Conservation (phyloP, 2,113 vertebrate genomes). For the Myanophis thanlyinensis region DNA sequence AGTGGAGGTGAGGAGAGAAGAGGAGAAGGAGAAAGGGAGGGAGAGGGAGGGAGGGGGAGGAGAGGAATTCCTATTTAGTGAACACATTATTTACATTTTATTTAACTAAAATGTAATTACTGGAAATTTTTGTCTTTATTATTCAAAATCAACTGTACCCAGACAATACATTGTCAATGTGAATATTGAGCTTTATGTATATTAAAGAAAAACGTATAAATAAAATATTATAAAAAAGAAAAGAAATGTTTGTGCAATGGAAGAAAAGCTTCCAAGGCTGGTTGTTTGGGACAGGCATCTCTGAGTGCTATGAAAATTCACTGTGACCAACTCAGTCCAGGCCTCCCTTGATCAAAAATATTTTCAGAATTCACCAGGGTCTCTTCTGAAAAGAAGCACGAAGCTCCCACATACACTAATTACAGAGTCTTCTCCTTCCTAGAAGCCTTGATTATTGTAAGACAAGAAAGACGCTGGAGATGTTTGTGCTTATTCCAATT, state of each 20-base stretch:
- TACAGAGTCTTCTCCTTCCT: neutral
- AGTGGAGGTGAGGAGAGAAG: too few relatives aligned
- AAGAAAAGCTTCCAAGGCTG: slow-evolving; percentile 9
- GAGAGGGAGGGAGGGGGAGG: too few relatives aligned
- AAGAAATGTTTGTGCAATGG: neutral
- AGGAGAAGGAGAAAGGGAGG: too few relatives aligned
- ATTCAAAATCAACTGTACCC: too few relatives aligned
- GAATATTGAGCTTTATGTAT: too few relatives aligned
- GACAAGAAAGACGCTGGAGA: neutral
- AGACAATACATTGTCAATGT: too few relatives aligned
- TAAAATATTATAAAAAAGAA: too few relatives aligned
- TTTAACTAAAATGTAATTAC: too few relatives aligned
- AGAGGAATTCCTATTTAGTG: too few relatives aligned
- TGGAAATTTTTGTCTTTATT: too few relatives aligned
- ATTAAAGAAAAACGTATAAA: too few relatives aligned
- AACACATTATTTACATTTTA: too few relatives aligned
- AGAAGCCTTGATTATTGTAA: neutral
- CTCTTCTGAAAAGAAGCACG: neutral
- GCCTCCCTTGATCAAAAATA: neutral
- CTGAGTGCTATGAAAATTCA: neutral
- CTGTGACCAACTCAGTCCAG: neutral
- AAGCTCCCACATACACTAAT: neutral
- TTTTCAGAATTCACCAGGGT: neutral
- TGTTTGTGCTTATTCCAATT: neutral
- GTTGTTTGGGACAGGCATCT: neutral